These are phyloP conservation scores for Gastrophysa polygoni DNA, from an alignment of 2,888 invertebrate species.

Conservation along the genomic window DNA sequence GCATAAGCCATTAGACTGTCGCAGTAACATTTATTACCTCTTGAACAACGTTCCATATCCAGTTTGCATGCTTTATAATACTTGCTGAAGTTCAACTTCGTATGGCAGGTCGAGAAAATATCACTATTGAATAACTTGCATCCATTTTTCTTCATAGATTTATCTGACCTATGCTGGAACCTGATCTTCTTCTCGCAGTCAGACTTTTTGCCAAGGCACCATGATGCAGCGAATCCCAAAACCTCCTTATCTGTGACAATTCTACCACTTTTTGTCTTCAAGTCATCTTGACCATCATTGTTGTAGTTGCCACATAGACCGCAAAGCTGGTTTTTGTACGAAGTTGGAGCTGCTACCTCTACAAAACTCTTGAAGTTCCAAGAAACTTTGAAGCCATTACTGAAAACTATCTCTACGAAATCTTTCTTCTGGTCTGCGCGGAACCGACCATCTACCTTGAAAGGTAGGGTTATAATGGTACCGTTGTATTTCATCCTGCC, in stretches of 20 bases:
- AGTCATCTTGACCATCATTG: constrained; percentile 83
- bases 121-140: constrained; percentile 53
- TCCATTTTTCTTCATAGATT: constrained; percentile 30
- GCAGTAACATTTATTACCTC: constrained; percentile 81
- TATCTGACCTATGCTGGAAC: constrained; percentile 11
- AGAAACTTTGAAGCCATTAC: constrained; percentile 80
- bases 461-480: constrained; percentile 62
- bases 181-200: constrained; percentile 43
- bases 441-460: constrained; percentile 55
- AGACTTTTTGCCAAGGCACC: constrained; percentile 75
- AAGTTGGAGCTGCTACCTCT: constrained; percentile 79
- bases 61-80: constrained; percentile 86
- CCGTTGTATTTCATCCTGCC: constrained; percentile 88
- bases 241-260: constrained; percentile 68
- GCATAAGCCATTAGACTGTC: constrained; percentile 90
- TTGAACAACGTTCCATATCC: constrained; percentile 77
- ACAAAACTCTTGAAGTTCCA: constrained; percentile 95
- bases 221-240: constrained; percentile 83
- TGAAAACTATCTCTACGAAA: constrained; percentile 70
- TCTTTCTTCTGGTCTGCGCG: constrained; percentile 71
- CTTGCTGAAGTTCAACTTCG: constrained; percentile 77
- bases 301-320: constrained; percentile 97
- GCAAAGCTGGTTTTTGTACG: constrained; percentile 78
- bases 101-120: constrained; percentile 78
- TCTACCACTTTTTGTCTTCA: constrained; percentile 68